Percentiles rank a stretch among this genome's conserved stretches.
Conservation (phyloP, 2,888 invertebrate species). For the Muscina levida region DNA sequence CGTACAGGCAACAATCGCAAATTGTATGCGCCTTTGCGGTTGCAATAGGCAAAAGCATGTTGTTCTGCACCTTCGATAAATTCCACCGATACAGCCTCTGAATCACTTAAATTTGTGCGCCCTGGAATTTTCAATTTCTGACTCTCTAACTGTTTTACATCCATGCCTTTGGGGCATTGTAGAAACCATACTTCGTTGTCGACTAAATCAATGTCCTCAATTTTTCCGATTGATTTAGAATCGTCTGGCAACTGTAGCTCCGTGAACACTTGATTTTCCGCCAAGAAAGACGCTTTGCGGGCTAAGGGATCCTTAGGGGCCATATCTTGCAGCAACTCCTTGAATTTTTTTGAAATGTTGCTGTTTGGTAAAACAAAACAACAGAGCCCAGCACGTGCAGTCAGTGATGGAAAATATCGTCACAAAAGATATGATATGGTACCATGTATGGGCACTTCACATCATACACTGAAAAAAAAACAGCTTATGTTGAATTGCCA, state of each 20-base stretch:
- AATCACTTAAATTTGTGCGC: constrained; percentile 64
- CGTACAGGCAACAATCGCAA: constrained; percentile 68
- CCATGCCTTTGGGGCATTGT: constrained; percentile 71
- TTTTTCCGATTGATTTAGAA: constrained; percentile 63
- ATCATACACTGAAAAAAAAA: too few species aligned
- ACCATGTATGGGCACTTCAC: too few species aligned
- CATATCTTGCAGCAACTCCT: constrained; percentile 15
- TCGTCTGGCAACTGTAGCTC: constrained; percentile 63
- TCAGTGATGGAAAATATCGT: not conserved
- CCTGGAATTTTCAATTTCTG: constrained; percentile 72
- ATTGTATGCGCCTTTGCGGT: constrained; percentile 66
- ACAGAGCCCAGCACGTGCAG: constrained; percentile 41
- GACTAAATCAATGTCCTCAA: constrained; percentile 65
- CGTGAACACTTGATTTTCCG: constrained; percentile 58
- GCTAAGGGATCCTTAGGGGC: constrained; percentile 13
- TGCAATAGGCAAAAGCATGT: constrained; percentile 69
- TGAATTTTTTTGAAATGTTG: not conserved
- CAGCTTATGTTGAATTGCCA: too few species aligned
- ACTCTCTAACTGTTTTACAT: constrained; percentile 64
- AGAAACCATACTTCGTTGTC: constrained; percentile 73
- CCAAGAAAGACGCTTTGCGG: constrained; percentile 56
- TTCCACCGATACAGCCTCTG: constrained; percentile 70
- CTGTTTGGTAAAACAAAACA: constrained; percentile 27
- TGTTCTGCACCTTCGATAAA: constrained; percentile 52
- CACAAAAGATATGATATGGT: not conserved